Percentiles rank a stretch among this genome's conserved stretches.
Conservation (phyloP, 2,888 invertebrate genomes). For the Xestia xanthographa region DNA sequence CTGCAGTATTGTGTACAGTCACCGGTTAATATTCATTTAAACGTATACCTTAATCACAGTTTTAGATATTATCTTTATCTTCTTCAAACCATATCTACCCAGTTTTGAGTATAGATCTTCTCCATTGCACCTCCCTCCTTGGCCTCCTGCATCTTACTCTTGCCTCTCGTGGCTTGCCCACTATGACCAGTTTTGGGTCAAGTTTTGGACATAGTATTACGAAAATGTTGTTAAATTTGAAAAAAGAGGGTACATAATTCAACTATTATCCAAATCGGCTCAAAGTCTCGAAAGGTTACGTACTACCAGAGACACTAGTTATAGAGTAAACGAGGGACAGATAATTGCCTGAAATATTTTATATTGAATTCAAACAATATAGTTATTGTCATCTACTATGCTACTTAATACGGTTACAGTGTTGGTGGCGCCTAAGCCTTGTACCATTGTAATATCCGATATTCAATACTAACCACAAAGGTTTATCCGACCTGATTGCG, state of each 20-base stretch:
- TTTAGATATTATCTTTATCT: neutral
- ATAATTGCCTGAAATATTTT: neutral
- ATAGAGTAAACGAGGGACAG: neutral
- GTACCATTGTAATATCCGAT: conserved; percentile 69
- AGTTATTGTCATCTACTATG: neutral
- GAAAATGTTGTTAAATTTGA: neutral
- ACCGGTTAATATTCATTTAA: neutral
- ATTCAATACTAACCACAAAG: conserved; percentile 80
- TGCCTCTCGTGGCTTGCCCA: neutral
- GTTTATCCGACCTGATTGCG: conserved; percentile 81
- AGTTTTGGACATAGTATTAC: neutral
- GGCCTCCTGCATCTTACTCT: neutral
- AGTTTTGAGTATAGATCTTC: neutral
- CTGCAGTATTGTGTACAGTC: conserved; percentile 27
- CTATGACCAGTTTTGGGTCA: neutral
- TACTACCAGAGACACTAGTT: neutral
- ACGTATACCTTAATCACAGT: neutral
- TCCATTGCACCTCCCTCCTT: neutral
- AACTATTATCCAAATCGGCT: neutral
- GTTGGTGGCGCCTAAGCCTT: conserved; percentile 29
- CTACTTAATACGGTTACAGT: conserved; percentile 6
- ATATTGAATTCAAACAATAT: neutral
- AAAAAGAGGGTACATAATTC: conserved; percentile 26
- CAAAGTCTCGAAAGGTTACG: neutral
- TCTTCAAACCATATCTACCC: neutral